Evolutionary conservation across 2,113 vertebrate genomes (phyloP), one percentile per base, ranked within the genome.

Genomic region (Charadrius vociferus): DNA sequence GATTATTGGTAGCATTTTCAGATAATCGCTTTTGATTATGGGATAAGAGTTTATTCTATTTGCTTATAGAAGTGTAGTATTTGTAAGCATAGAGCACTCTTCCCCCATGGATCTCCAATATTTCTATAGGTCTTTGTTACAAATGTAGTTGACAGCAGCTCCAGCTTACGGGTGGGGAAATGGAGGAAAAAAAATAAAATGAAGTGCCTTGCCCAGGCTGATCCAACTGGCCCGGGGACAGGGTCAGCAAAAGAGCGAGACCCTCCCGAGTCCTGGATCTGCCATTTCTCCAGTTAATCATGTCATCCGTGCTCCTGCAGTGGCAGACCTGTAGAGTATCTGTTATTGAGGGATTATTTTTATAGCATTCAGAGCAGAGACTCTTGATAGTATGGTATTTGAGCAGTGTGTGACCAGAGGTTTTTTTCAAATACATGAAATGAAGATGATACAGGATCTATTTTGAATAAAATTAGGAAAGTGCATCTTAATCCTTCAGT

Each of bases 381-480:
- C 65, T 73, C 81, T 88, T 81, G 43, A 77, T 90, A 39, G 27
- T 67, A 10, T 21, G 86, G 15, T 37, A 59, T 95, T 95, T 79
- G 77, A 96, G 80, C 75, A 66, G 82, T n/a, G 68, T 37, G 37
- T 70, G 80, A 92, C 63, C 7, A 39, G 61, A 53, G 12, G 1
- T 9, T 41, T 91, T 88, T 80, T 52, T 68, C 74, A 77, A 72
- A 81, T 91, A 55, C 26, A 67, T 56, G 81, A 89, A 95, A 94
- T 87, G 63, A 94, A 95, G 86, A 84, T 71, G 83, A 83, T 52
- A 62, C 68, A 68, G 94, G 78, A 81, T 93, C 52, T 79, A 27
- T 79, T 96, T 92, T 70, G 94, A 94, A 95, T 96, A 89, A 84
- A 95, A 96, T 84, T 81, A 77, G 74, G 81, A 91, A 93, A 87